Evolutionary conservation across 2,113 vertebrate species (phyloP).

Genomic region (Serilophus lunatus): DNA sequence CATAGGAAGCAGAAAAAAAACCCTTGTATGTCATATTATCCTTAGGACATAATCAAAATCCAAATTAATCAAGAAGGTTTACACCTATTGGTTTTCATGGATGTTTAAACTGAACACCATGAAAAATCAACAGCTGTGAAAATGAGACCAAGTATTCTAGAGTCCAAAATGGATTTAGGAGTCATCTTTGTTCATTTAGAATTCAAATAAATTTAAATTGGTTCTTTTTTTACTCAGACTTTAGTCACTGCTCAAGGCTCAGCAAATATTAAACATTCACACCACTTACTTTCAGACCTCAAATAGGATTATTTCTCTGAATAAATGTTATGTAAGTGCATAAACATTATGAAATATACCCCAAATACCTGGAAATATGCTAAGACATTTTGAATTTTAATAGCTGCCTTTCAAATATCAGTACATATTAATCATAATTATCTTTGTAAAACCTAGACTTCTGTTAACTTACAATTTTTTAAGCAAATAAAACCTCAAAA

Average conservation of each 20-base stretch:
- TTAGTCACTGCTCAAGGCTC: background rate
- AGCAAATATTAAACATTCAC: background rate
- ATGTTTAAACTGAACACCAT: background rate
- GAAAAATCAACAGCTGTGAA: background rate
- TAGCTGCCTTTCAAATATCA: background rate
- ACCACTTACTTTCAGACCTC: background rate
- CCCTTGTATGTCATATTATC: background rate
- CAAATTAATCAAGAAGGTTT: background rate
- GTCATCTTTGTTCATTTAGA: background rate
- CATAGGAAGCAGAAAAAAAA: background rate
- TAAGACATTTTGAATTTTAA: background rate
- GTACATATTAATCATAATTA: background rate
- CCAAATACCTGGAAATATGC: background rate
- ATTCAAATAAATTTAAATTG: background rate
- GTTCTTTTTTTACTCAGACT: background rate
- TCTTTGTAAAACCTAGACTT: background rate
- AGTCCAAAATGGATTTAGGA: background rate
- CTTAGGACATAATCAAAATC: background rate
- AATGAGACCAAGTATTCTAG: background rate
- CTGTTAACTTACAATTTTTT: background rate
- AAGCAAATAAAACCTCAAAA: background rate
- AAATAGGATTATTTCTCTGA: background rate
- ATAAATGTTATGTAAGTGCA: background rate
- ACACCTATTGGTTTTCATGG: background rate
- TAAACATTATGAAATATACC: background rate